Evolutionary conservation across 2,797 vertebrate genomes (phyloP).

Genomic region (Streptopelia turtur): DNA sequence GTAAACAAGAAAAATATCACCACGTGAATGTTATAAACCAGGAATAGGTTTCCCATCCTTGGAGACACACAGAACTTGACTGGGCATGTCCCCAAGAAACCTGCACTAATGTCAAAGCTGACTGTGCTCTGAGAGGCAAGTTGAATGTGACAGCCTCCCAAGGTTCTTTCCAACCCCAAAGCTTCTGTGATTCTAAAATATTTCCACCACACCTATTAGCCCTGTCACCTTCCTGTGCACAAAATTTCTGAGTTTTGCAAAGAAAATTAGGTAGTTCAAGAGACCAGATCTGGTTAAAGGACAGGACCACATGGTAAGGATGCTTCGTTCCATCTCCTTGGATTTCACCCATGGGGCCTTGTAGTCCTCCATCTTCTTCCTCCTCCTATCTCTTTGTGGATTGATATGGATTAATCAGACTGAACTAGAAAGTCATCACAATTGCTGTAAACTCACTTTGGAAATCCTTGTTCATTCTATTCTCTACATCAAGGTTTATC

Average conservation of each 20-base stretch:
- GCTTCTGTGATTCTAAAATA: not conserved
- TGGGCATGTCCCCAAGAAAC: not conserved
- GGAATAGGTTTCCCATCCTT: not conserved
- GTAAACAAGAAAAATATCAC: not conserved
- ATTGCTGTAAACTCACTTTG: not conserved
- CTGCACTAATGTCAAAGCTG: not conserved
- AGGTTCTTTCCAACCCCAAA: not conserved
- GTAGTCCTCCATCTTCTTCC: not conserved
- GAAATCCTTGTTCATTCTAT: not conserved
- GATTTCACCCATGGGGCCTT: not conserved
- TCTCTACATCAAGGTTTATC: not conserved
- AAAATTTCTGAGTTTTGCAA: not conserved
- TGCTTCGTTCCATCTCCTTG: not conserved
- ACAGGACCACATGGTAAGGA: not conserved
- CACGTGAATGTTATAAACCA: not conserved
- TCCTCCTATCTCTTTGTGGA: not conserved
- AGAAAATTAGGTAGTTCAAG: not conserved
- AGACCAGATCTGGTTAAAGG: rapidly evolving
- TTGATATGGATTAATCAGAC: not conserved
- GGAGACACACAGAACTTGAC: not conserved
- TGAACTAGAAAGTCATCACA: not conserved
- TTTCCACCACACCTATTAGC: not conserved
- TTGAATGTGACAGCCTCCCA: not conserved
- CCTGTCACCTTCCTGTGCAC: rapidly evolving
- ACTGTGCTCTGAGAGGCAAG: not conserved